Evolutionary conservation across 30 jellyfish, hydroid and myxozoan genomes (phyloP), one percentile per base, ranked within the genome.

Genomic region (Hydractinia echinata): DNA sequence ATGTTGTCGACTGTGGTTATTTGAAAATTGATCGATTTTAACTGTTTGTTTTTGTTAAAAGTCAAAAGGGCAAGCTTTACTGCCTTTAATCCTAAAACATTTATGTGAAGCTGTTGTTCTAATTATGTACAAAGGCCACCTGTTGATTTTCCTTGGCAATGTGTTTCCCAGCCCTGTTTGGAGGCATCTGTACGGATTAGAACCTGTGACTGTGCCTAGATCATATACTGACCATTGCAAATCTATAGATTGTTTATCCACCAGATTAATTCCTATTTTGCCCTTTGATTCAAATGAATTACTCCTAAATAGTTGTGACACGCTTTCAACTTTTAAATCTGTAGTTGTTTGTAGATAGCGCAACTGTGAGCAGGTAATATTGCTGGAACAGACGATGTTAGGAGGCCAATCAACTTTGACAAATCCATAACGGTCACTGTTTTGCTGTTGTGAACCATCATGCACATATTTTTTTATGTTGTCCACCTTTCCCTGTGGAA

Each of bases 81-180:
- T 19, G 81, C 81, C 51, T n/a, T n/a, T 58, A 71, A n/a, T 58
- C 5, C 81, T 52, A 71, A 60, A 20, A 70, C 80, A 70, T 70
- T 70, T 21, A 70, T 70, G 48, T 70, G 80, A 70, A 71, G 81
- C 5, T 52, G 18, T 50, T 48, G 61, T 50, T 50, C 81, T 58
- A 19, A 60, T 71, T 48, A 4, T 14, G 60, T 19, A 55, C 81
- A 71, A 30, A 49, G 39, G 19, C 51, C 56, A 44, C 74, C 54
- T 30, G 84, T 64, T n/a, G 39, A 20, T 71, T 14, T 58, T 67
- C 67, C 61, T 71, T 30, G 60, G 5, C 5, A 20, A 71, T 71
- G 67, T 48, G 81, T 67, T n/a, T 60, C 81, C 67, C 81, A 71
- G 61, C 5, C 81, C 53, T 30, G 18, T 50, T 71, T 71, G 81